phyloP scores from a whole-genome alignment of 2,113 vertebrate genomes.

The Rhagologus leucostigma region DNA sequence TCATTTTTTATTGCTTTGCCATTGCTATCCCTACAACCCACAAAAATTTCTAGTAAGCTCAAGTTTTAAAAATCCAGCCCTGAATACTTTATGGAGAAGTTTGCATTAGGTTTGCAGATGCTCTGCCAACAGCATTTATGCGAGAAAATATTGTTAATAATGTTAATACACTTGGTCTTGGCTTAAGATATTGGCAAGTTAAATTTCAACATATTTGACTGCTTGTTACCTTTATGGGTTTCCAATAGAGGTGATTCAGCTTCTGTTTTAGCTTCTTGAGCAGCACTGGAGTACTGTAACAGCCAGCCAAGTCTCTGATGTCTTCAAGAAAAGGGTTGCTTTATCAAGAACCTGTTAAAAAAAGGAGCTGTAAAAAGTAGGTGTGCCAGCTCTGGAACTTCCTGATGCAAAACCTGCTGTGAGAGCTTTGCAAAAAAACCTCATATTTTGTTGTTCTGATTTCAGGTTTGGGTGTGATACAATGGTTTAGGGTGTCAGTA shows the following conservation, averaged over 20 bases:
- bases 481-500: background rate
- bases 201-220: background rate
- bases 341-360: background rate
- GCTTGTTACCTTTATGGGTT: background rate
- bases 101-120: background rate
- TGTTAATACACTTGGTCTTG: background rate
- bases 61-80: background rate
- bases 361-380: background rate
- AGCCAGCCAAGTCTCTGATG: background rate
- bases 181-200: background rate
- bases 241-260: accelerated
- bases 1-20: background rate
- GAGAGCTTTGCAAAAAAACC: background rate
- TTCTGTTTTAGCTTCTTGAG: background rate
- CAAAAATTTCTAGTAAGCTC: background rate
- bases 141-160: background rate
- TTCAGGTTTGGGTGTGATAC: background rate
- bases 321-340: background rate
- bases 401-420: background rate
- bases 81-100: background rate
- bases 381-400: background rate
- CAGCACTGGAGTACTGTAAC: background rate
- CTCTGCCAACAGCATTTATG: background rate
- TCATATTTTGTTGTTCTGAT: background rate
- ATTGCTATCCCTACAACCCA: background rate